Percentiles rank a stretch among this genome's conserved stretches.
phyloP scores from a whole-genome alignment of 2,797 vertebrate species.

The Squalus acanthias region DNA sequence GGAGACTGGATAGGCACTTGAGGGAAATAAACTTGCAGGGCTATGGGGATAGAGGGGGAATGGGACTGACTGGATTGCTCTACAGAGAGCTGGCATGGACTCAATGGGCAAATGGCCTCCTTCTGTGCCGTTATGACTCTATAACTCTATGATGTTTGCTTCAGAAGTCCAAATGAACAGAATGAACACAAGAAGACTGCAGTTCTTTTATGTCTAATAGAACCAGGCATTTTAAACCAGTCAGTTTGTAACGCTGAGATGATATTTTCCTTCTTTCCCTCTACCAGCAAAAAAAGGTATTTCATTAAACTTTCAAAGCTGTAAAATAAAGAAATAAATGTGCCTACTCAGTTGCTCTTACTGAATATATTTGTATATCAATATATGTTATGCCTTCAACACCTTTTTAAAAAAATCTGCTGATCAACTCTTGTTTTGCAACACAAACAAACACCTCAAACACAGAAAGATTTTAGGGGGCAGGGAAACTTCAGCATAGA shows the following conservation, averaged over 20 bases:
- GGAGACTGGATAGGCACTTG: too few species aligned
- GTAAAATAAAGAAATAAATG: not conserved
- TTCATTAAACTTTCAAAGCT: slow-evolving; percentile 1
- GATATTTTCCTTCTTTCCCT: not conserved
- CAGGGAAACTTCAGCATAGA: not conserved
- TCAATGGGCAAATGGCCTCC: too few species aligned
- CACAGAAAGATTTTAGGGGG: not conserved
- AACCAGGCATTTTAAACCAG: not conserved
- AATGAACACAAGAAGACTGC: not conserved
- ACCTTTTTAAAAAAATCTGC: not conserved
- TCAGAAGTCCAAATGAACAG: not conserved
- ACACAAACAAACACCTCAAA: not conserved
- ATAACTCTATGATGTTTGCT: not conserved
- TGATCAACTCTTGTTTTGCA: not conserved
- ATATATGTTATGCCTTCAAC: not conserved
- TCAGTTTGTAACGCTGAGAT: not conserved
- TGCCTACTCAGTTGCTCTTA: not conserved
- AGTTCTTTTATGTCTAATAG: not conserved
- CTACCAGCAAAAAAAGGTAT: not conserved
- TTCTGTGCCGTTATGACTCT: too few species aligned
- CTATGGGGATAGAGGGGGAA: too few species aligned
- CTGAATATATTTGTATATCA: not conserved
- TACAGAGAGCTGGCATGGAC: too few species aligned
- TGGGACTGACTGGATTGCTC: too few species aligned
- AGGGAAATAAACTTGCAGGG: too few species aligned